Conservation (phyloP, 1,140 invertebrate genomes). For the Anoplophora glabripennis region DNA sequence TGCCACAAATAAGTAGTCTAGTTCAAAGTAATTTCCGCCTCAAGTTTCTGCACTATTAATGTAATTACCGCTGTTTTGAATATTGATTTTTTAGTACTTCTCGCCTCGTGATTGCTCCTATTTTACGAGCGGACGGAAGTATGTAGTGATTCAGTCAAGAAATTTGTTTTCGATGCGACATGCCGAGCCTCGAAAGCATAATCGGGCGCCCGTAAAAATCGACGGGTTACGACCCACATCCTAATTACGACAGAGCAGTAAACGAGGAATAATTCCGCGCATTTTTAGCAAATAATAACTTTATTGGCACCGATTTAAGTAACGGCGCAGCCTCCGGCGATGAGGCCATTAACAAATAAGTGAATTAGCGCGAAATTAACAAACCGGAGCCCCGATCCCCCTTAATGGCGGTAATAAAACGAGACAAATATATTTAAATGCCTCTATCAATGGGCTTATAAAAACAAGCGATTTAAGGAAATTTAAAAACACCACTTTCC, state of each 20-base stretch:
- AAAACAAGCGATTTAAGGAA: constrained; percentile 34
- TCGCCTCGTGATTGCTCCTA: too few species aligned
- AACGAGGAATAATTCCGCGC: neutral
- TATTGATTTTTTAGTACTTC: too few species aligned
- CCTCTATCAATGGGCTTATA: constrained; percentile 32
- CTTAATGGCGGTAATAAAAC: constrained; percentile 24
- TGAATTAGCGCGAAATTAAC: constrained; percentile 36
- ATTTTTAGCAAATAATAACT: neutral
- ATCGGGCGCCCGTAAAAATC: too few species aligned
- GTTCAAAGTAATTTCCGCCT: too few species aligned
- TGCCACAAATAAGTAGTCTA: too few species aligned
- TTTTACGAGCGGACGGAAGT: too few species aligned
- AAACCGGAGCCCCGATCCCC: constrained; percentile 20
- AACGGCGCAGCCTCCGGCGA: constrained; percentile 21
- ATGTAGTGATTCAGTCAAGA: too few species aligned
- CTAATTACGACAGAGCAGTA: neutral
- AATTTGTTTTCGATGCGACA: too few species aligned
- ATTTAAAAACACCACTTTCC: constrained; percentile 41
- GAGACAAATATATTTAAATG: constrained; percentile 30
- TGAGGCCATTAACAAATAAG: constrained; percentile 34
- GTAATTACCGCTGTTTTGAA: too few species aligned
- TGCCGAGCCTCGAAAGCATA: too few species aligned
- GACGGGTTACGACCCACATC: too few species aligned
- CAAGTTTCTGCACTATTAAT: too few species aligned
- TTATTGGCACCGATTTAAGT: constrained; percentile 9